Conservation (phyloP, 2,113 vertebrate species). For the Elephantulus edwardii region DNA sequence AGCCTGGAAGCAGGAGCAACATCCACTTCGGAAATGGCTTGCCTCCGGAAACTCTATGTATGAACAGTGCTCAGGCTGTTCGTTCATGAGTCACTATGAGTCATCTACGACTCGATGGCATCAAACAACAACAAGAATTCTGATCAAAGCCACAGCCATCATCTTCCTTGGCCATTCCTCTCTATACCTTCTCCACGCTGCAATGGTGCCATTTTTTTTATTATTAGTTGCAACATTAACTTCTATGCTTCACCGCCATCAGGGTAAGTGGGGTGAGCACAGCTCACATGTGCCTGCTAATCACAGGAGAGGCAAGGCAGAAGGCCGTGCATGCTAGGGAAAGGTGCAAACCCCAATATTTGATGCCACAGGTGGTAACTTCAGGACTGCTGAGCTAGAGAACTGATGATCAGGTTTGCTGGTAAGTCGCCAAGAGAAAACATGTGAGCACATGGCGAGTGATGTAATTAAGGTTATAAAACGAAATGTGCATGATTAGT, state of each 20-base stretch:
- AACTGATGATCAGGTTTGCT: not conserved
- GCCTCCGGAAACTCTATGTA: too few species aligned
- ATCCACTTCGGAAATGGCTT: too few species aligned
- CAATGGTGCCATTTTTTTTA: not conserved
- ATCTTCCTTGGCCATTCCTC: not conserved
- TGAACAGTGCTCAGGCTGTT: too few species aligned
- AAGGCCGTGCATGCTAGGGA: not conserved
- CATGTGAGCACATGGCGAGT: too few species aligned
- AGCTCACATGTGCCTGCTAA: not conserved
- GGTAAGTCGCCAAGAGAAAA: too few species aligned
- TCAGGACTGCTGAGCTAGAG: not conserved
- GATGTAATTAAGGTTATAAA: too few species aligned
- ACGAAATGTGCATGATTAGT: too few species aligned
- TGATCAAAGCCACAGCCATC: too few species aligned
- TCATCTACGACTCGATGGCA: too few species aligned
- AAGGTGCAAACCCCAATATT: not conserved
- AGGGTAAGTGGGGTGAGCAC: not conserved
- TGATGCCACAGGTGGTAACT: not conserved
- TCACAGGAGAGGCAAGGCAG: not conserved
- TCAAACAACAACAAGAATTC: too few species aligned
- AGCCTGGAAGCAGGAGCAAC: too few species aligned
- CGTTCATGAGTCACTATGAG: too few species aligned
- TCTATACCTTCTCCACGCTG: not conserved
- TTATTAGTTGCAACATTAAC: not conserved
- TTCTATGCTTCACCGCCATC: not conserved